Evolutionary conservation across 1,140 invertebrate genomes (phyloP), one percentile per base, ranked within the genome.

Genomic region (Oncopeltus fasciatus): DNA sequence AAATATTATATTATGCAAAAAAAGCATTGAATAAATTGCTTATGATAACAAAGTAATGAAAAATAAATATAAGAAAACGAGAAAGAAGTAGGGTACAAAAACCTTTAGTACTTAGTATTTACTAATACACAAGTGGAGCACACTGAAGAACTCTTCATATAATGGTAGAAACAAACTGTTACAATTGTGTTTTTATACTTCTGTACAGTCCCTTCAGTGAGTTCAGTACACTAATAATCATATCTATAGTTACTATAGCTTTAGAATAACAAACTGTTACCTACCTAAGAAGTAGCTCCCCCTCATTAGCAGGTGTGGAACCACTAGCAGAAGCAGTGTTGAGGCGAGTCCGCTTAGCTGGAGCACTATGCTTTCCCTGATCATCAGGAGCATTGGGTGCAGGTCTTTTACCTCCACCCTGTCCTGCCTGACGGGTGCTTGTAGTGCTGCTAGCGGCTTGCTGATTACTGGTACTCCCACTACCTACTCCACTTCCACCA

Each of bases 381-480:
- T 38, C 29, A 16, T 53, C 49, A 21, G 21, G 20, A 20, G 53
- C 20, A 28, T 47, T 29, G 5, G 59, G 49, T n/a, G 53, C 47
- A 1, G 63, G 65, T 18, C 65, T 28, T 57, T 66, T 66, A 29
- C 24, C 31, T 16, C 60, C 26, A 4, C 49, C 49, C 8, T 44
- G 60, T 1, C 43, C 28, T 1, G 60, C 57, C 53, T 65, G 67
- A 8, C 57, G 57, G 3, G 67, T 68, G 24, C 65, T 67, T 57
- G 63, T 67, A 44, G 62, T 67, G 53, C 64, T 64, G 60, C 62
- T 63, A 33, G 33, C 59, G 1, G 33, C 51, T 27, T 61, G 63
- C n/a, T 64, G 65, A 44, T 57, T 59, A 33, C 62, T 59, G 16
- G 43, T 44, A 16, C 46, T 60, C 1, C 29, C 61, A 11, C 28